Conservation (phyloP, 2,888 invertebrate genomes). For the Acanthococcus lagerstroemiae region DNA sequence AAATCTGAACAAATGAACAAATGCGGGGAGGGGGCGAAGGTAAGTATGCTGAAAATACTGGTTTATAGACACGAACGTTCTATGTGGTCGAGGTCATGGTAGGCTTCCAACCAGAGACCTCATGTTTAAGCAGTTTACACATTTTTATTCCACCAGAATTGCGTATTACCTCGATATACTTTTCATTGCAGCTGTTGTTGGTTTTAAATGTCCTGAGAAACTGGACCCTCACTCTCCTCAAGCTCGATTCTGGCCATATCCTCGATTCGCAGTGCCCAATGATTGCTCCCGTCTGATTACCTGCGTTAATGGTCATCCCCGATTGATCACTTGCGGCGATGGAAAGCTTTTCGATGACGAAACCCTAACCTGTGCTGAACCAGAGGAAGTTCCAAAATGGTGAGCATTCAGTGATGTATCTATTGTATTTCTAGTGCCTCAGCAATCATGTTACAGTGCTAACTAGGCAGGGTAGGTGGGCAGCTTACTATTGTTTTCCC, state of each 20-base stretch:
- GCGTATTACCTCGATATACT: background rate
- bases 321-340: conserved; percentile 77
- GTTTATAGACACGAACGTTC: no score
- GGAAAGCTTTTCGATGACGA: conserved; percentile 77
- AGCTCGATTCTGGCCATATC: conserved; percentile 86
- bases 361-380: conserved; percentile 72
- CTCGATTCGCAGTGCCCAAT: conserved; percentile 77
- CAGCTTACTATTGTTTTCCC: no score
- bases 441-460: no score
- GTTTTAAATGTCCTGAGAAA: conserved; percentile 83
- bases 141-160: no score
- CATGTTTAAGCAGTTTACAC: no score
- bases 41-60: no score
- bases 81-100: background rate
- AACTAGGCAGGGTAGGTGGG: no score
- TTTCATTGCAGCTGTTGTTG: conserved; percentile 66
- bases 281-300: conserved; percentile 81
- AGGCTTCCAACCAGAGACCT: background rate
- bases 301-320: conserved; percentile 80
- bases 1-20: no score
- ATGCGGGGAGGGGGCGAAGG: no score
- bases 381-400: conserved; percentile 44
- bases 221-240: conserved; percentile 68
- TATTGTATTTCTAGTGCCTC: no score
- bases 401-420: no score